These are phyloP conservation scores for Xenotilapia flavipinnis DNA, from an alignment of 2,113 vertebrate species.

Conservation along the genomic window DNA sequence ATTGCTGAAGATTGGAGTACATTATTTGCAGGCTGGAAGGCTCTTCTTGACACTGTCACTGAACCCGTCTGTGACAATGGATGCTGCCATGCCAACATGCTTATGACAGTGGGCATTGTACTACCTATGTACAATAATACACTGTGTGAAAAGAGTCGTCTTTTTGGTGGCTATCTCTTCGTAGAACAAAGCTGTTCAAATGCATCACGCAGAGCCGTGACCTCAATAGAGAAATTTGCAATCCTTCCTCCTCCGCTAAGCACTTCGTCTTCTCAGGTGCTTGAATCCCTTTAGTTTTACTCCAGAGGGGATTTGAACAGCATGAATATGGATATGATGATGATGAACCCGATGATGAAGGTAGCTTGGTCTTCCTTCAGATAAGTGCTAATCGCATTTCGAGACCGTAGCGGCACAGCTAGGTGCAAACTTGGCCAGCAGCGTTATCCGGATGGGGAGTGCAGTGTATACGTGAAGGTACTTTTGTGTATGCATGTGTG, in stretches of 20 bases:
- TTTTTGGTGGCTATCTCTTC: slow-evolving; percentile 11
- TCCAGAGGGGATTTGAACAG: slow-evolving; percentile 53
- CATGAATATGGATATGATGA: slow-evolving; percentile 66
- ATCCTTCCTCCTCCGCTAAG: slow-evolving; percentile 30
- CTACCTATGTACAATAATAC: neutral
- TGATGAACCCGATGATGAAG: slow-evolving; percentile 60
- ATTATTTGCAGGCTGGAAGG: neutral
- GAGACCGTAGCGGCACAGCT: slow-evolving; percentile 42
- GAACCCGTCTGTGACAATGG: neutral
- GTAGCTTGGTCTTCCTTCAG: slow-evolving; percentile 60
- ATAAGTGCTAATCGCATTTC: slow-evolving; percentile 69
- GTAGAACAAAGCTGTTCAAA: slow-evolving; percentile 17
- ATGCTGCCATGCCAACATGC: neutral
- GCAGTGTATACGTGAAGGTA: slow-evolving; percentile 21
- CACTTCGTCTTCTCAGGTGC: slow-evolving; percentile 46
- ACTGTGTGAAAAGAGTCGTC: neutral
- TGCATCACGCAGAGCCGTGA: slow-evolving; percentile 20
- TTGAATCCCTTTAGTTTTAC: slow-evolving; percentile 58
- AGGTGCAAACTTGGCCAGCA: slow-evolving; percentile 62
- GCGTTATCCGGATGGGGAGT: slow-evolving; percentile 36
- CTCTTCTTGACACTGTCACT: neutral
- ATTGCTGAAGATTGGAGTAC: neutral
- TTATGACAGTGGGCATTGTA: neutral
- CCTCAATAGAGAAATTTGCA: slow-evolving; percentile 54
- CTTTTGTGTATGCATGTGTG: slow-evolving; percentile 17